phyloP scores from a whole-genome alignment of 2,113 vertebrate genomes.

The Felis chaus region DNA sequence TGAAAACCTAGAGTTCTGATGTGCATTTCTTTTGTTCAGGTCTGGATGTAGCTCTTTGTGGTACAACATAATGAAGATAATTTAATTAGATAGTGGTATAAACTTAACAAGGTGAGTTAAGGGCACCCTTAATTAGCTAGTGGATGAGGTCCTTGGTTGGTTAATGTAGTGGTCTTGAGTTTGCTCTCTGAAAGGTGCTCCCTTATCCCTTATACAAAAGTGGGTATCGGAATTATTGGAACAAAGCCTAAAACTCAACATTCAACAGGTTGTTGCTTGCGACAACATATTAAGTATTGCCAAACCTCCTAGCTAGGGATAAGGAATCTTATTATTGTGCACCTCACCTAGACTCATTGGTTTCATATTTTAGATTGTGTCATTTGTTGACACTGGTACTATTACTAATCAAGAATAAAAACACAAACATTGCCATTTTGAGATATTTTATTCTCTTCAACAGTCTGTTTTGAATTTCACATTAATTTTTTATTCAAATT shows the following conservation, averaged over 20 bases:
- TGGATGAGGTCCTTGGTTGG: not conserved
- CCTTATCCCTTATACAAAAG: not conserved
- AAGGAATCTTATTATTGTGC: not conserved
- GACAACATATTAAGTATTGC: not conserved
- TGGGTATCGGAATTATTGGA: not conserved
- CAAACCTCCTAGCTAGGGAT: not conserved
- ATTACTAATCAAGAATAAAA: slow-evolving; percentile 20
- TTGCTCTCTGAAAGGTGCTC: not conserved
- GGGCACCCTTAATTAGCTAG: not conserved
- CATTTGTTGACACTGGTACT: not conserved
- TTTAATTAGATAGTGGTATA: slow-evolving; percentile 2
- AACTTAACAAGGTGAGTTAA: not conserved
- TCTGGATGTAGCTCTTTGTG: not conserved
- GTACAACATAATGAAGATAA: not conserved
- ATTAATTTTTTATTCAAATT: slow-evolving; percentile 11
- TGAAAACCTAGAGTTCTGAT: not conserved
- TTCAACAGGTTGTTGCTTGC: not conserved
- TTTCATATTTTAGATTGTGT: not conserved
- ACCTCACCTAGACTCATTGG: not conserved
- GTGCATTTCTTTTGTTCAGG: not conserved
- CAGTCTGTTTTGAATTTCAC: not conserved
- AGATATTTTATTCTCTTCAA: slow-evolving; percentile 14
- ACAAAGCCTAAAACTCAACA: not conserved
- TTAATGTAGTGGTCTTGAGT: not conserved
- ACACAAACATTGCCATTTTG: not conserved